Conservation (phyloP, 2,888 invertebrate genomes). For the Andrena camellia region DNA sequence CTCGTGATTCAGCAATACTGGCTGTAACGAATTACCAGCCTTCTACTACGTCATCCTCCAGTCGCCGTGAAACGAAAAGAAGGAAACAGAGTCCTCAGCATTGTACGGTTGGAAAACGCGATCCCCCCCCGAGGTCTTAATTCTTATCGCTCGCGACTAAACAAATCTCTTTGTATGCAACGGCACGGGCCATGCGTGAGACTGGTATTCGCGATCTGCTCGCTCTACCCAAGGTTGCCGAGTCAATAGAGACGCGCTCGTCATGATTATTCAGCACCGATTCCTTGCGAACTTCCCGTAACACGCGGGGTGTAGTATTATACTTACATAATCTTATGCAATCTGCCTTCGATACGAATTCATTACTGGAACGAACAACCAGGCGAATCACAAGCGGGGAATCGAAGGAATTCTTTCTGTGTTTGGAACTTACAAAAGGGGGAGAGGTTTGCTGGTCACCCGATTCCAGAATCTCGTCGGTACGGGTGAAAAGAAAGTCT, state of each 20-base stretch:
- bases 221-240: slow-evolving; percentile 22
- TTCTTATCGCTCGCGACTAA: slow-evolving; percentile 12
- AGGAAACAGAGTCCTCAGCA: not conserved
- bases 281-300: slow-evolving; percentile 8
- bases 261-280: slow-evolving; percentile 35
- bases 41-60: not conserved
- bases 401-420: too few species aligned
- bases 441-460: too few species aligned
- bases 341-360: not conserved
- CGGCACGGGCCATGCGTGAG: not conserved
- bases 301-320: not conserved
- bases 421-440: too few species aligned
- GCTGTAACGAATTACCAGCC: not conserved
- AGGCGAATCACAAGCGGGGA: too few species aligned
- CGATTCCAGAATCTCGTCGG: too few species aligned
- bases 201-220: not conserved
- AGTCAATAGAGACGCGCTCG: not conserved
- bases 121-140: not conserved
- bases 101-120: not conserved
- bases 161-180: slow-evolving; percentile 10
- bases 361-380: not conserved
- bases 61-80: not conserved
- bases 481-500: too few species aligned
- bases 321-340: slow-evolving; percentile 50
- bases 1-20: slow-evolving; percentile 27